Evolutionary conservation across 1,140 invertebrate genomes (phyloP).

Genomic region (Hermetia illucens): DNA sequence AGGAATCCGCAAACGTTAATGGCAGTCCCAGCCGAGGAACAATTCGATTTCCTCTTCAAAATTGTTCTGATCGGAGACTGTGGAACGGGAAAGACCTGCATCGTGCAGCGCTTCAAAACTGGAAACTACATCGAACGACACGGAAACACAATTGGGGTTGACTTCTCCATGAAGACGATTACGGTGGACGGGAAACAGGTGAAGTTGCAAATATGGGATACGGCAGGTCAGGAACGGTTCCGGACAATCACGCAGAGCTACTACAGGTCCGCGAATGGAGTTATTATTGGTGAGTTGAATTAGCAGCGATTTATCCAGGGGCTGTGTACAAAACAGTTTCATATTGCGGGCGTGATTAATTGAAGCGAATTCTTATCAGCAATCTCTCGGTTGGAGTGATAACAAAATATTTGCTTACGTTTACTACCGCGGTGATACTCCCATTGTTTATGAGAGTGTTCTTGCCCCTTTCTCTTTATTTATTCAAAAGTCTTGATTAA

Average conservation of each 20-base stretch:
- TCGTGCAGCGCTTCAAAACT: slow-evolving; percentile 84
- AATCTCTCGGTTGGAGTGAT: no score
- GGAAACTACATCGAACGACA: slow-evolving; percentile 87
- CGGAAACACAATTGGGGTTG: slow-evolving; percentile 89
- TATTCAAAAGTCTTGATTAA: no score
- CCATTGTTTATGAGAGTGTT: no score
- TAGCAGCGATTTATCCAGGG: no score
- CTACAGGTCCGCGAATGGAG: slow-evolving; percentile 83
- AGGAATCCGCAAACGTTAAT: slow-evolving; percentile 36
- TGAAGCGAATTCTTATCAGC: no score
- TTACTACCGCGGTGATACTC: no score
- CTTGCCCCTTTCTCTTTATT: no score
- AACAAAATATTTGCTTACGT: no score
- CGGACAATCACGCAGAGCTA: slow-evolving; percentile 89
- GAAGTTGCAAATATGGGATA: slow-evolving; percentile 86
- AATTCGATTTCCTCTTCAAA: slow-evolving; percentile 64
- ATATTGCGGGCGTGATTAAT: no score
- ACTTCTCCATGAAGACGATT: slow-evolving; percentile 94
- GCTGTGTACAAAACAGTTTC: no score
- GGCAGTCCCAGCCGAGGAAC: slow-evolving; percentile 40
- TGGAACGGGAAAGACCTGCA: slow-evolving; percentile 66
- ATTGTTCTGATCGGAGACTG: slow-evolving; percentile 65
- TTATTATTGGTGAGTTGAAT: slow-evolving; percentile 57
- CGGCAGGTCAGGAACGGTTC: slow-evolving; percentile 84
- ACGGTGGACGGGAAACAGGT: slow-evolving; percentile 83